phyloP scores from a whole-genome alignment of 1,140 invertebrate species.

The Charaxes varanes region DNA sequence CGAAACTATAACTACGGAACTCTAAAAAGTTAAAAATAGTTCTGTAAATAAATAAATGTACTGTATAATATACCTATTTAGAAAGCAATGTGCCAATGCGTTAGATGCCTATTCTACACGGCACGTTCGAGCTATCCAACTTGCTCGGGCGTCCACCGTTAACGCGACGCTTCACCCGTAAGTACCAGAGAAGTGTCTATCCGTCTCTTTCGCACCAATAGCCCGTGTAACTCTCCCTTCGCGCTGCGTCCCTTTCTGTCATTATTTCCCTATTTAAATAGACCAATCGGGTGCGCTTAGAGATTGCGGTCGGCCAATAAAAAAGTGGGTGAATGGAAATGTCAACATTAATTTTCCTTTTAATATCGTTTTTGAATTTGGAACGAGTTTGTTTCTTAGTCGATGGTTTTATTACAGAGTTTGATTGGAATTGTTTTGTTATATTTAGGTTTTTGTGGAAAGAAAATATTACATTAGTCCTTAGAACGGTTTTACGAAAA shows the following conservation, averaged over 20 bases:
- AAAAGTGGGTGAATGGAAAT: slow-evolving; percentile 58
- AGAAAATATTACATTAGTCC: too few relatives aligned
- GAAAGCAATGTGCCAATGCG: slow-evolving; percentile 39
- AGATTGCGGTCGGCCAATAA: slow-evolving; percentile 60
- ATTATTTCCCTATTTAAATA: slow-evolving; percentile 57
- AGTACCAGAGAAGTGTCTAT: slow-evolving; percentile 67
- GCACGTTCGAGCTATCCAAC: slow-evolving; percentile 41
- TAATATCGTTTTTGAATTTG: slow-evolving; percentile 11
- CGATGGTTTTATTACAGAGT: slow-evolving; percentile 6
- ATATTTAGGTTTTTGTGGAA: too few relatives aligned
- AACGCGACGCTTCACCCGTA: slow-evolving; percentile 54
- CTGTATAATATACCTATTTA: too few relatives aligned
- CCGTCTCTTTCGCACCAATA: slow-evolving; percentile 42
- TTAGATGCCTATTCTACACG: slow-evolving; percentile 16
- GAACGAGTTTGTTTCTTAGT: slow-evolving; percentile 2
- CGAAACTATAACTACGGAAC: too few relatives aligned
- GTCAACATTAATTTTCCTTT: slow-evolving; percentile 67
- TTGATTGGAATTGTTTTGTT: too few relatives aligned
- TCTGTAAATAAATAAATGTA: too few relatives aligned
- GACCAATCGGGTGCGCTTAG: slow-evolving; percentile 48
- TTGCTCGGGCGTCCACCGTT: slow-evolving; percentile 52
- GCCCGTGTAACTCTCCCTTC: slow-evolving; percentile 21
- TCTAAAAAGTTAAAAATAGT: too few relatives aligned
- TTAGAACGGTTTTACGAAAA: too few relatives aligned
- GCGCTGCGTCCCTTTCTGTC: slow-evolving; percentile 44